A percentile compares a stretch with the other conserved stretches of the same genome.
Conservation (phyloP, 1,140 invertebrate species). For the Neelides sp. region DNA sequence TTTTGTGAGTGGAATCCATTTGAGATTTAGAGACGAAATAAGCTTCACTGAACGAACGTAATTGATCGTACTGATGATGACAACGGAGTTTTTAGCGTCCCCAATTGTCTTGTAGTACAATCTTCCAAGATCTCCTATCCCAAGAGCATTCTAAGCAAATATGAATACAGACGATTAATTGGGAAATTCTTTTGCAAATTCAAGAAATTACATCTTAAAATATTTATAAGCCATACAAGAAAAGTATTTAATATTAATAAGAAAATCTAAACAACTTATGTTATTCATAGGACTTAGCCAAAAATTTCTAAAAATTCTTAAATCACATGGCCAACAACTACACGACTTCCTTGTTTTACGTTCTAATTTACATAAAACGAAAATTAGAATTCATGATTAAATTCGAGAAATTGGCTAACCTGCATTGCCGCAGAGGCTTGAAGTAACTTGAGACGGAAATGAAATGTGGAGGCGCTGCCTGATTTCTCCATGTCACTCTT, state of each 20-base stretch:
- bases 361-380: background rate
- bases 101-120: constrained; percentile 78
- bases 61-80: constrained; percentile 60
- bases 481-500: constrained; percentile 86
- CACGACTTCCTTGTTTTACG: background rate
- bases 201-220: no score
- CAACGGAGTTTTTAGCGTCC: constrained; percentile 77
- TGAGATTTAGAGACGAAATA: constrained; percentile 64
- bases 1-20: constrained; percentile 76
- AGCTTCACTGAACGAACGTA: constrained; percentile 68
- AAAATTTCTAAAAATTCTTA: background rate
- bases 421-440: constrained; percentile 87
- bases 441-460: constrained; percentile 81
- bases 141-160: constrained; percentile 59
- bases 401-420: constrained; percentile 41
- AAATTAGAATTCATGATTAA: constrained; percentile 8
- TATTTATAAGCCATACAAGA: background rate
- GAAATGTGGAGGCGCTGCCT: constrained; percentile 67
- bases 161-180: constrained; percentile 1
- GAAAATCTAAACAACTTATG: no score
- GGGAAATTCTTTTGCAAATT: background rate
- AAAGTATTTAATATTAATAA: background rate
- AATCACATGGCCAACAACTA: background rate
- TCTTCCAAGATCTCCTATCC: constrained; percentile 81
- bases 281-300: constrained; percentile 1